phyloP scores from a whole-genome alignment of 2,888 invertebrate genomes.

The Agrotis clavis region DNA sequence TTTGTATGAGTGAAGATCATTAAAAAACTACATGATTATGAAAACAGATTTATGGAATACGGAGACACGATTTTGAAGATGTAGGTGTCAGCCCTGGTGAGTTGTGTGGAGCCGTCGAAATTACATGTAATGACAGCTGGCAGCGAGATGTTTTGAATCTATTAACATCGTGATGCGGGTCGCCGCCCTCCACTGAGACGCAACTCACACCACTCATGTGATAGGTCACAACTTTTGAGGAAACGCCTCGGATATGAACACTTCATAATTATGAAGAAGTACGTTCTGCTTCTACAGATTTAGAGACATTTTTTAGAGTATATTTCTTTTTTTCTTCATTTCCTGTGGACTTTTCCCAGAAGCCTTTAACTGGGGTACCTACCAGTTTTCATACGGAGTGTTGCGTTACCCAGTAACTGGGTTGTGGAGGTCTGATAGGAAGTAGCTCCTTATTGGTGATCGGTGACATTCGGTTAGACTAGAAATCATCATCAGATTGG shows the following conservation, averaged over 20 bases:
- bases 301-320: too few species aligned
- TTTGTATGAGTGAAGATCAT: too few species aligned
- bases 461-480: too few species aligned
- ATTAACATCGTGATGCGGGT: conserved; percentile 66
- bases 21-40: too few species aligned
- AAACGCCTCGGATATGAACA: background rate
- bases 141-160: conserved; percentile 67
- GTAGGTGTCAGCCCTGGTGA: conserved; percentile 45
- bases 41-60: too few species aligned
- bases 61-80: background rate
- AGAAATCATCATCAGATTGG: background rate
- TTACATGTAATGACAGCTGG: conserved; percentile 69
- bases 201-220: conserved; percentile 9
- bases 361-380: background rate
- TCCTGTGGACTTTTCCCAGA: background rate
- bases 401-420: background rate
- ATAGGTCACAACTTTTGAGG: conserved; percentile 25
- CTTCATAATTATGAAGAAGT: background rate
- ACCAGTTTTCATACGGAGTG: background rate
- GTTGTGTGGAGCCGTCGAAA: conserved; percentile 60
- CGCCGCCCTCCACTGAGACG: conserved; percentile 51
- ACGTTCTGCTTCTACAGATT: too few species aligned
- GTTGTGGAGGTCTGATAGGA: background rate
- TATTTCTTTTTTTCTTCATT: too few species aligned
- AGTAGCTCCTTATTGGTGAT: too few species aligned